Conservation (phyloP, 2,888 invertebrate genomes). For the Barypeithes pellucidus region DNA sequence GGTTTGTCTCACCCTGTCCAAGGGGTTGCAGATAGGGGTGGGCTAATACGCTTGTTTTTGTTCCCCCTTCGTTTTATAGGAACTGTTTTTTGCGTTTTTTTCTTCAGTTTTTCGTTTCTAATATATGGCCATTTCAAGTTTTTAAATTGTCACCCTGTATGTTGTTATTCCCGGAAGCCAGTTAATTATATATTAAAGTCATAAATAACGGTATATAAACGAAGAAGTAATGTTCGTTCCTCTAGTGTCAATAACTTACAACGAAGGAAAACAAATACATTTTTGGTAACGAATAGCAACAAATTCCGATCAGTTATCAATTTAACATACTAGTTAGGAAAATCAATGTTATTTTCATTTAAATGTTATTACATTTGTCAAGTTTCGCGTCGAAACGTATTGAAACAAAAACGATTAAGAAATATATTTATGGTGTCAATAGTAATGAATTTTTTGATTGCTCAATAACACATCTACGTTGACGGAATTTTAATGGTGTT, state of each 20-base stretch:
- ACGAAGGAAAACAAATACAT: not conserved
- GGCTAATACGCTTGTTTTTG: too few relatives aligned
- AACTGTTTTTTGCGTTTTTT: too few relatives aligned
- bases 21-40: too few relatives aligned
- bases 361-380: constrained; percentile 14
- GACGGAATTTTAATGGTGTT: constrained; percentile 28
- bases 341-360: constrained; percentile 38
- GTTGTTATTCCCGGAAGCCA: too few relatives aligned
- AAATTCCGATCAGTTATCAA: not conserved
- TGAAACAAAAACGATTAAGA: constrained; percentile 38
- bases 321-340: constrained; percentile 13
- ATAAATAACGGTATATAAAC: too few relatives aligned
- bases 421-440: constrained; percentile 43
- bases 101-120: too few relatives aligned
- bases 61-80: too few relatives aligned
- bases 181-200: too few relatives aligned
- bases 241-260: not conserved
- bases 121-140: too few relatives aligned
- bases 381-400: constrained; percentile 19
- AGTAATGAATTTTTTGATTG: constrained; percentile 46
- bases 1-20: too few relatives aligned
- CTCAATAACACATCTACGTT: constrained; percentile 31
- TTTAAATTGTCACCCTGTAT: too few relatives aligned
- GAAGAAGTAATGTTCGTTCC: too few relatives aligned
- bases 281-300: not conserved